Conservation (phyloP, 2,888 invertebrate genomes). For the Julus scanicus region DNA sequence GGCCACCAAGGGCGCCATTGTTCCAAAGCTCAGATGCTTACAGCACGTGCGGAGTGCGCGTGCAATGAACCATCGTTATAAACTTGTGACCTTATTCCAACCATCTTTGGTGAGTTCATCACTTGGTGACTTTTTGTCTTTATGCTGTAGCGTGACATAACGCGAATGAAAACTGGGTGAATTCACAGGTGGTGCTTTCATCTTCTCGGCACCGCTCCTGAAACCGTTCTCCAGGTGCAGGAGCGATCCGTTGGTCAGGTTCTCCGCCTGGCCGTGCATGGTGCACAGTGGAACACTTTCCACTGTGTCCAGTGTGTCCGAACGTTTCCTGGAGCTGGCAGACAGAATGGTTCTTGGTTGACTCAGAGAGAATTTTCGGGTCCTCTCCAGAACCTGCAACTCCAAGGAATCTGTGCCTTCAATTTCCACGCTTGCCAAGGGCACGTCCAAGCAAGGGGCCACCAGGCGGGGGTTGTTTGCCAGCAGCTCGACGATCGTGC, state of each 20-base stretch:
- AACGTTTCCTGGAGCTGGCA: neutral
- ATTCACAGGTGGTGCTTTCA: neutral
- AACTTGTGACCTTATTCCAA: slow-evolving; percentile 40
- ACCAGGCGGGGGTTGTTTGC: slow-evolving; percentile 81
- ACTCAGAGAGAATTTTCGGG: slow-evolving; percentile 56
- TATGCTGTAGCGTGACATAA: slow-evolving; percentile 56
- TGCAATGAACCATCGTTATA: slow-evolving; percentile 22
- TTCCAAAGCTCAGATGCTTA: neutral
- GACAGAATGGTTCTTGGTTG: neutral
- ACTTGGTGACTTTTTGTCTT: slow-evolving; percentile 40
- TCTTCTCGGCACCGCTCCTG: neutral
- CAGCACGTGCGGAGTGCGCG: neutral
- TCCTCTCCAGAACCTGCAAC: slow-evolving; percentile 68
- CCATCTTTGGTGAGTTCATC: slow-evolving; percentile 40
- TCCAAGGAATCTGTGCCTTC: slow-evolving; percentile 75
- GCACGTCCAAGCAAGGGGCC: slow-evolving; percentile 81
- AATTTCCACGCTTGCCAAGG: slow-evolving; percentile 77
- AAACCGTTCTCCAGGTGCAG: slow-evolving; percentile 48
- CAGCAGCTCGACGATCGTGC: slow-evolving; percentile 83
- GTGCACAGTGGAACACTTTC: slow-evolving; percentile 55
- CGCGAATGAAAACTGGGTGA: slow-evolving; percentile 49
- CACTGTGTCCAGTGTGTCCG: slow-evolving; percentile 54
- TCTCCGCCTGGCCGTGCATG: slow-evolving; percentile 49
- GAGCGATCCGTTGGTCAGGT: slow-evolving; percentile 46
- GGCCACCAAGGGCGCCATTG: neutral